Evolutionary conservation across 2,888 invertebrate species (phyloP), one percentile per base, ranked within the genome.

Genomic region (Eudasyphora cyanicolor): DNA sequence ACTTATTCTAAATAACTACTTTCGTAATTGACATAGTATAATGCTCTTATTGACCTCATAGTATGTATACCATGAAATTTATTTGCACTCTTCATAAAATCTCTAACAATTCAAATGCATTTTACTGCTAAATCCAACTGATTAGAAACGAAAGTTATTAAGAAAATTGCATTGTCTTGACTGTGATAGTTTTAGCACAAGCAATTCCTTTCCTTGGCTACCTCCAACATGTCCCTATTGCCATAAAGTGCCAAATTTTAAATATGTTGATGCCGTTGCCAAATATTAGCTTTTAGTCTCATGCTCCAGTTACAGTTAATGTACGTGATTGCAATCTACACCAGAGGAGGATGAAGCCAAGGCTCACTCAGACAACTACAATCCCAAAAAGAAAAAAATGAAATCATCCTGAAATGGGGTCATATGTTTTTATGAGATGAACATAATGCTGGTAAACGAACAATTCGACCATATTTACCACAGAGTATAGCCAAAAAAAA

Each of bases 291-390:
- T 57, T 27, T 60, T 60, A n/a, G 29, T 4, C 29, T 29, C 32
- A 29, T 60, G 60, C 60, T 60, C 60, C 60, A 60, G 29, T 60
- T 60, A 29, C 60, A 10, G 60, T 29, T 60, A 60, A 60, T 60
- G 60, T 60, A 60, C 60, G 60, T 60, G 60, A 60, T 60, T 60
- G 60, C 60, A 27, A 60, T 60, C 60, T n/a, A 60, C 60, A 60
- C 60, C 60, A 57, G 24, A 19, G 2, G 2, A 60, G 29, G n/a
- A n/a, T n/a, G n/a, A 17, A 27, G 29, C 27, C 24, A 57, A 27
- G 14, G 24, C 49, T 17, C 19, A 49, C 49, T 17, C 27, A 19
- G 49, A 19, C 49, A 5, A 19, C n/a, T 49, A 19, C 49, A 10
- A n/a, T 8, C 49, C 3, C 5, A n/a, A 57, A 57, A 54, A 21